Percentiles rank a stretch among this genome's conserved stretches.
Conservation (phyloP, 2,888 invertebrate species). For the Desoria tigrina region DNA sequence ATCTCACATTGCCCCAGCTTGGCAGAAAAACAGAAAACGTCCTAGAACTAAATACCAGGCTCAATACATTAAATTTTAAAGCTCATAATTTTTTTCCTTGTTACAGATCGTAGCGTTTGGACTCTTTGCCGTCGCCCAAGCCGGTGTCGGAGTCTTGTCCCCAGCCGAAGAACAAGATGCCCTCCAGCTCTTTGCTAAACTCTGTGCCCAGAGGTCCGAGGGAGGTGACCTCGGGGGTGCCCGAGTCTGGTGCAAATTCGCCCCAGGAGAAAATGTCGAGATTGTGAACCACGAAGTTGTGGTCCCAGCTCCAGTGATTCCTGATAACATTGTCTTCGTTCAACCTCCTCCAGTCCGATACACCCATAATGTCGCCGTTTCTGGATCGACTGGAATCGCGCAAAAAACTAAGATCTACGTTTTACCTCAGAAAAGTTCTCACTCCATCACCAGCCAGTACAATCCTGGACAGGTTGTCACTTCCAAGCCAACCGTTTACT, state of each 20-base stretch:
- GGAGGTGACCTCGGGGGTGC: constrained; percentile 28
- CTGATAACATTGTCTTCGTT: constrained; percentile 34
- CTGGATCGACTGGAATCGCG: constrained; percentile 10
- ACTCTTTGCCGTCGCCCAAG: constrained; percentile 14
- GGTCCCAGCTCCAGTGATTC: constrained; percentile 17
- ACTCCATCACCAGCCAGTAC: constrained; percentile 32
- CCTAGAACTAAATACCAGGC: no score
- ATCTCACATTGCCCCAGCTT: no score
- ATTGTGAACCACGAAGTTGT: constrained; percentile 32
- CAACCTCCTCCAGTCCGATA: constrained; percentile 17
- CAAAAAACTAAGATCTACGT: constrained; percentile 39
- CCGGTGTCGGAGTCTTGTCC: constrained; percentile 31
- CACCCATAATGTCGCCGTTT: constrained; percentile 8
- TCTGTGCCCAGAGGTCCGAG: constrained; percentile 25
- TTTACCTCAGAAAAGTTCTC: constrained; percentile 28
- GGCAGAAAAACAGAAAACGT: no score
- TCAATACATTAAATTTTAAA: no score
- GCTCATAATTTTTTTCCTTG: not conserved
- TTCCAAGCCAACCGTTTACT: constrained; percentile 22
- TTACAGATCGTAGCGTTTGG: constrained; percentile 7
- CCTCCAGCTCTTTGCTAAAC: constrained; percentile 20
- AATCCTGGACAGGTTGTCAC: constrained; percentile 22
- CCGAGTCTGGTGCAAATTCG: constrained; percentile 30
- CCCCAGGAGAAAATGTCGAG: constrained; percentile 24
- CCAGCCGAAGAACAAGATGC: constrained; percentile 32